phyloP scores from a whole-genome alignment of 2,113 vertebrate genomes.

The Bubalus kerabau region DNA sequence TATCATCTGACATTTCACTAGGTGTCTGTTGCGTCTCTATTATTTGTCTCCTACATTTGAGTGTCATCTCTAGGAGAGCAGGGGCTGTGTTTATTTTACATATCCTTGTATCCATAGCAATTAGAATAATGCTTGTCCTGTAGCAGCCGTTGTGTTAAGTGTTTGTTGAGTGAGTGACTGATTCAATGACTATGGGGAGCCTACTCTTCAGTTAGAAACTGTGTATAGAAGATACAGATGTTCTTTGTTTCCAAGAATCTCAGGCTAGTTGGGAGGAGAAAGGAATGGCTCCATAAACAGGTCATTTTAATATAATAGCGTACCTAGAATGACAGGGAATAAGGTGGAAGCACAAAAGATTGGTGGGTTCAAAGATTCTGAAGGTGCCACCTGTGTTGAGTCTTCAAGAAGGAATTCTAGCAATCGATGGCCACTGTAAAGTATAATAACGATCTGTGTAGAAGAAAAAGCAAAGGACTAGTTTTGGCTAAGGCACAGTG shows the following conservation, averaged over 20 bases:
- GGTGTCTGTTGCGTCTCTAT: background rate
- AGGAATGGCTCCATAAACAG: background rate
- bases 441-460: background rate
- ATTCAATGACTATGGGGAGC: background rate
- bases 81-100: background rate
- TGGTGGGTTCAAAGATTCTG: background rate
- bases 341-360: background rate
- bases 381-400: background rate
- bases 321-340: background rate
- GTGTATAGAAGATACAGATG: background rate
- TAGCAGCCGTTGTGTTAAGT: background rate
- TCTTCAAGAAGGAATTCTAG: background rate
- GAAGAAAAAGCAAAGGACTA: background rate
- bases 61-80: background rate
- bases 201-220: background rate
- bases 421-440: background rate
- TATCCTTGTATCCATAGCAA: background rate
- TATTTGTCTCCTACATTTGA: background rate
- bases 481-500: background rate
- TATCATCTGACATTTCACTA: background rate
- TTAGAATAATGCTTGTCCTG: background rate
- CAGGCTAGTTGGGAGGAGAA: background rate
- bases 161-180: background rate
- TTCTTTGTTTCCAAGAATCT: background rate
- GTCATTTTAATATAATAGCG: background rate